Evolutionary conservation across 2,797 vertebrate genomes (phyloP).

Genomic region (Tarsius wallacei): DNA sequence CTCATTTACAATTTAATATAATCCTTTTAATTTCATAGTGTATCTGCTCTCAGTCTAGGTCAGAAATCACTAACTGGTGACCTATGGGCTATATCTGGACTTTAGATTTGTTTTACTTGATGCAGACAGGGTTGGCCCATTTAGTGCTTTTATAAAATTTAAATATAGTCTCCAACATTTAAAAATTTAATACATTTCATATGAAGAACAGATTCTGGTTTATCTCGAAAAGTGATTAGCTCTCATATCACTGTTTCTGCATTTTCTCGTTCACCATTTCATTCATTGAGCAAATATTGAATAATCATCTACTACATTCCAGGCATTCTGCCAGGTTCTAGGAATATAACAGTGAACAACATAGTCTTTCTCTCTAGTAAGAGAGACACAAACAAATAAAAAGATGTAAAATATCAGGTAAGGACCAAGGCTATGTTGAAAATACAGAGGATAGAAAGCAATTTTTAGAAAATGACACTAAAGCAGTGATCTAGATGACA

Average conservation of each 20-base stretch:
- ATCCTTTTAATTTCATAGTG: neutral
- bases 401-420: neutral
- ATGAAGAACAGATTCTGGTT: neutral
- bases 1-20: neutral
- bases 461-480: neutral
- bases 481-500: neutral
- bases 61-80: neutral
- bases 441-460: neutral
- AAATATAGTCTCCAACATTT: neutral
- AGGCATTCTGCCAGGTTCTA: neutral
- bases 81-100: neutral
- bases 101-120: neutral
- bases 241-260: neutral
- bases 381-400: neutral
- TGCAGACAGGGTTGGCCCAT: neutral
- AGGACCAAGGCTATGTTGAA: neutral
- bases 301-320: neutral
- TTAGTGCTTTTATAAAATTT: neutral
- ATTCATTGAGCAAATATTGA: neutral
- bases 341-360: neutral
- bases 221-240: neutral
- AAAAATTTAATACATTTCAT: neutral
- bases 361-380: neutral
- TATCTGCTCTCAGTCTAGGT: neutral
- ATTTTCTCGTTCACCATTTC: slow-evolving; percentile 42